phyloP scores from a whole-genome alignment of 1,140 invertebrate genomes.

The Gonatopus flavifemur region DNA sequence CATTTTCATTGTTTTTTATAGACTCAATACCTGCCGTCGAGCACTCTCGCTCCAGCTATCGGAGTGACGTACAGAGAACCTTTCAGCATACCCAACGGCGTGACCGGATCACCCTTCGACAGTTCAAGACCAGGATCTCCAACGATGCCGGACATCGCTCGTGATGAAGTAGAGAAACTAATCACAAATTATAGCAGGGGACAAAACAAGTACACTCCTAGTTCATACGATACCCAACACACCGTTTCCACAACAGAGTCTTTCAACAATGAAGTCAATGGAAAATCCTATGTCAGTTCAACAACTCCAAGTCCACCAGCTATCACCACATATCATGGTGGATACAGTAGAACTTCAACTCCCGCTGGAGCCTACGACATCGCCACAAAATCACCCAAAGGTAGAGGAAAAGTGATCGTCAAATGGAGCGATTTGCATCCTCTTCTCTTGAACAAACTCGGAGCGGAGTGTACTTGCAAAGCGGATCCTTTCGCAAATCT shows the following conservation, averaged over 20 bases:
- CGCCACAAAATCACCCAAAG: constrained; percentile 17
- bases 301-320: constrained; percentile 16
- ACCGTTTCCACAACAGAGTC: neutral
- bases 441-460: constrained; percentile 68
- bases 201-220: constrained; percentile 38
- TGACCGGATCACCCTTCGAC: constrained; percentile 19
- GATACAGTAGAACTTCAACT: constrained; percentile 12
- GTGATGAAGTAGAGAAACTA: constrained; percentile 25
- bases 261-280: too few species aligned
- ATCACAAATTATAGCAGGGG: constrained; percentile 38
- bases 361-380: constrained; percentile 19
- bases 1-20: neutral
- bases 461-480: constrained; percentile 73
- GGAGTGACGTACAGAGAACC: constrained; percentile 37
- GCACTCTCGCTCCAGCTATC: constrained; percentile 24
- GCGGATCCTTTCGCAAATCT: constrained; percentile 62
- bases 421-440: constrained; percentile 70
- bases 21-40: constrained; percentile 26
- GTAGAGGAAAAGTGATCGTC: constrained; percentile 62
- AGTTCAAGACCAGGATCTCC: constrained; percentile 18
- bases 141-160: constrained; percentile 18
- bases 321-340: constrained; percentile 32
- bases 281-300: constrained; percentile 2
- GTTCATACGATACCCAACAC: constrained; percentile 15
- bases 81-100: constrained; percentile 15